Conservation (phyloP, 2,797 vertebrate genomes). For the Lepus townsendii region DNA sequence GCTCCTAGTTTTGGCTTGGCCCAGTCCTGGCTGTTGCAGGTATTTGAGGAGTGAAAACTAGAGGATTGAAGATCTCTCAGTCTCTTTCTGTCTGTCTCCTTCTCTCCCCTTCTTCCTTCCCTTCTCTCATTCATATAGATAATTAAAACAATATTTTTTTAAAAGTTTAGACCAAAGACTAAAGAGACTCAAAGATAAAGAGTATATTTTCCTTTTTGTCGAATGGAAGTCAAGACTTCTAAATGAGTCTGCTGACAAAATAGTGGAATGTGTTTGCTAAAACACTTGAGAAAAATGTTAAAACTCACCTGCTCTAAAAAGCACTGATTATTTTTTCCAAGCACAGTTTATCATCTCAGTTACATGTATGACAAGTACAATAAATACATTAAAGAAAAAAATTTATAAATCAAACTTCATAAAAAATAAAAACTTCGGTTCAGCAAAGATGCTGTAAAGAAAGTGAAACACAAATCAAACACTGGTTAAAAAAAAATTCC, state of each 20-base stretch:
- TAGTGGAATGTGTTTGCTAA: background rate
- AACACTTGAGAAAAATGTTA: background rate
- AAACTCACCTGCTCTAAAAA: constrained; percentile 16
- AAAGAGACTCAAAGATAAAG: background rate
- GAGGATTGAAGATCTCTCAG: no score
- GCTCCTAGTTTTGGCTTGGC: no score
- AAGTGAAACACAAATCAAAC: background rate
- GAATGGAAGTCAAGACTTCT: constrained; percentile 1
- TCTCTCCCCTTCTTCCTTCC: no score
- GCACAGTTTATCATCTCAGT: background rate
- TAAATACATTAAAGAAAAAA: background rate
- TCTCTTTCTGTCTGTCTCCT: no score
- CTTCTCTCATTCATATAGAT: no score
- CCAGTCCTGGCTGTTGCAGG: no score
- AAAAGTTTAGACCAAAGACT: no score
- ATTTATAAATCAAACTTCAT: constrained; percentile 22
- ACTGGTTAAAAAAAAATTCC: constrained; percentile 29
- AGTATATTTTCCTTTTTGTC: background rate
- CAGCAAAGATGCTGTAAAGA: background rate
- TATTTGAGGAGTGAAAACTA: no score
- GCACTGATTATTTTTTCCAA: background rate
- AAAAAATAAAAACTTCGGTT: background rate
- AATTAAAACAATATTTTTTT: no score
- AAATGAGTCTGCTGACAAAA: constrained; percentile 11
- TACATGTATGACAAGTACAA: background rate